Conservation (phyloP, 2,113 vertebrate genomes). For the Pontoporia blainvillei region DNA sequence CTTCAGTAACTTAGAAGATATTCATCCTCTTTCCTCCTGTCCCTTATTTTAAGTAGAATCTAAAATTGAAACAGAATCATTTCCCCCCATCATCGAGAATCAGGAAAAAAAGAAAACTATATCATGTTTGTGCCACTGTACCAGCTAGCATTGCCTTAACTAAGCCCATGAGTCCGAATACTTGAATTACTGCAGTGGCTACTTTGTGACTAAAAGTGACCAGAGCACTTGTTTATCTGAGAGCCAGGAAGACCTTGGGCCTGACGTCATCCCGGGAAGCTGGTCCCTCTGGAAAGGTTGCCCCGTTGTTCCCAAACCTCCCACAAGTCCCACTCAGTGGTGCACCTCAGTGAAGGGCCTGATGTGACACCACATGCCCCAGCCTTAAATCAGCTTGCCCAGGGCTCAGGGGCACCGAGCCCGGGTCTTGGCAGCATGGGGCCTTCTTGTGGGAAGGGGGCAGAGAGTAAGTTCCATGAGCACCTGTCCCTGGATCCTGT, state of each 20-base stretch:
- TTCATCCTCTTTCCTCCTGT: background rate
- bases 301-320: background rate
- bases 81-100: background rate
- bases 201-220: background rate
- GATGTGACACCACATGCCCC: background rate
- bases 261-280: accelerated
- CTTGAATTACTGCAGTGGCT: no score
- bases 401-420: background rate
- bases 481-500: background rate
- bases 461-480: no score
- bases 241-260: background rate
- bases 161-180: background rate
- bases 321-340: background rate
- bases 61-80: background rate
- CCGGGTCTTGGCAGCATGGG: no score
- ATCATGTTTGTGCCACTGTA: background rate
- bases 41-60: background rate
- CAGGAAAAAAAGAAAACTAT: background rate
- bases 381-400: background rate
- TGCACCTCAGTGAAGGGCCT: background rate
- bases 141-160: background rate
- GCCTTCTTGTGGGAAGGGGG: background rate
- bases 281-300: background rate
- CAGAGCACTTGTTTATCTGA: background rate
- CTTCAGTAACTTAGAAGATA: background rate